Base-by-base conservation (phyloP, 2,888 invertebrate species). In the Antitype chi region DNA sequence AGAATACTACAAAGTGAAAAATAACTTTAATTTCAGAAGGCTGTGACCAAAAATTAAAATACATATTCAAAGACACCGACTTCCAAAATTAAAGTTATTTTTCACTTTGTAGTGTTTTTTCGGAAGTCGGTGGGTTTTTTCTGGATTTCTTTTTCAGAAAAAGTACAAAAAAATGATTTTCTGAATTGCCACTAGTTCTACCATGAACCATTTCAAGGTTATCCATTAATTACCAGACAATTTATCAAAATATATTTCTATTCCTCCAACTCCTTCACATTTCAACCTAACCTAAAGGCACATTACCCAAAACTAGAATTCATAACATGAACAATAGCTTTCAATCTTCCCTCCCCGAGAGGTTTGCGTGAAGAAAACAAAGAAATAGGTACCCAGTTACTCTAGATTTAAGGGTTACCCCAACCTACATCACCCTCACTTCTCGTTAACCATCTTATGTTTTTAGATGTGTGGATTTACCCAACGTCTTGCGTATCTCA, bases 391-490 rank as follows among this genome's bases (percentile, higher is more conserved):
- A 66, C 20, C 71, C 81, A 63, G 77, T 86, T 80, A 57, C 84
- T 84, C 73, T 69, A 78, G 85, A 85, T 85, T 86, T 85, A 78
- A 74, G 81, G 69, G 70, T 76, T 77, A 25, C 17, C 17, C 71
- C 28, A 55, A 66, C 85, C 80, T 69, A 74, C 80, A 67, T 80
- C 86, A 78, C 76, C 75, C 75, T 75, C 60, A 74, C 25, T 83
- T 72, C 81, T 78, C 67, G 74, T 86, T 85, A 85, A 86, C 81
- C 62, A 55, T 76, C 87, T 80, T 85, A 84, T 81, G 78, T 86
- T 85, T 85, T 85, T 86, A 81, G 68, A 84, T 86, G 85, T 78
- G 77, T 72, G 52, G 74, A 78, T 81, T 78, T 76, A 75, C 73
- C 67, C 78, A 66, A 74, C 64, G 32, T 68, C 76, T 64, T 67